Evolutionary conservation across 2,797 vertebrate genomes (phyloP).

Genomic region (Trachurus trachurus): DNA sequence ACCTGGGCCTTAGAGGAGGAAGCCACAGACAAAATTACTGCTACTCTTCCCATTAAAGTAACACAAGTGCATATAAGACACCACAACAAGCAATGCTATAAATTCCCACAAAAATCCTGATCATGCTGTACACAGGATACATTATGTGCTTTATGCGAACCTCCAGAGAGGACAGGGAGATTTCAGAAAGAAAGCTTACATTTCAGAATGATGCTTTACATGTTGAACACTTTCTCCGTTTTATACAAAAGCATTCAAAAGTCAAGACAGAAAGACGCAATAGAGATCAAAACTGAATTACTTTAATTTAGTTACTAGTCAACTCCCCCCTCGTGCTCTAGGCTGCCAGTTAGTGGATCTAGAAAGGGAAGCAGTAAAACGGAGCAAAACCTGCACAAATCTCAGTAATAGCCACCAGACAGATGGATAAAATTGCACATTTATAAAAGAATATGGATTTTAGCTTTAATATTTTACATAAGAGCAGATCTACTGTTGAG

Average conservation of each 20-base stretch:
- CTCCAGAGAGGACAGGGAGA: neutral
- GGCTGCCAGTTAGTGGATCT: neutral
- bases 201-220: neutral
- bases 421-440: neutral
- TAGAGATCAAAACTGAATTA: neutral
- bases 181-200: neutral
- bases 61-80: neutral
- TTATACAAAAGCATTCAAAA: neutral
- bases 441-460: neutral
- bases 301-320: neutral
- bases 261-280: neutral
- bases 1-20: neutral
- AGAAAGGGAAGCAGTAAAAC: neutral
- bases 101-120: neutral
- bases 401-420: neutral
- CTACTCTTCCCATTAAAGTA: conserved; percentile 3
- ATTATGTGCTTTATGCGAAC: neutral
- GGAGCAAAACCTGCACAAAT: neutral
- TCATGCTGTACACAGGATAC: conserved; percentile 1
- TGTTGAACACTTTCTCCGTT: no score
- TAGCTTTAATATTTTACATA: neutral
- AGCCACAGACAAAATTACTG: neutral
- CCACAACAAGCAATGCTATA: neutral
- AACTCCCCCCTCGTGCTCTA: neutral
- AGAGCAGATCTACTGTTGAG: no score